Evolutionary conservation across 2,113 vertebrate species (phyloP), one percentile per base, ranked within the genome.

Genomic region (Scolopax mira): DNA sequence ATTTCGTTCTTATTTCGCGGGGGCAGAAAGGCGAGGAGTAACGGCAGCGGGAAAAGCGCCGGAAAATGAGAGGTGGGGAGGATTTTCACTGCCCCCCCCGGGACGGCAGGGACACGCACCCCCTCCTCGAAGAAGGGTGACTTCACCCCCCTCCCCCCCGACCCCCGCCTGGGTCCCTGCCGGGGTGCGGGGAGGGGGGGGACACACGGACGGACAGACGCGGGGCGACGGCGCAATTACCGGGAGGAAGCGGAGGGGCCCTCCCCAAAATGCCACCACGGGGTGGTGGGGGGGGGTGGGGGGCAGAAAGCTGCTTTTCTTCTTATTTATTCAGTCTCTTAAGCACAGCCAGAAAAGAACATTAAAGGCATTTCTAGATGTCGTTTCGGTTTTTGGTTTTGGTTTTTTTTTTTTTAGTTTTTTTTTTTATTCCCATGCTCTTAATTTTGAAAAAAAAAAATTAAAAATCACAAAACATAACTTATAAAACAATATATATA

Each of bases 401-500:
- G 0, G 22, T 19, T 15, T 41, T 48, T 66, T 57, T 64, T 75
- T 73, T 37, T 81, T 6, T 48, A 57, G 5, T 33, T 33, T 87
- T 58, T 75, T 48, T 62, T 54, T 95, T 97, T 97, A 95, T 97
- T 98, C 94, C 96, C 97, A 96, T 97, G 94, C 95, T 97, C 88
- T 97, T 97, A 97, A 92, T 94, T 97, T 97, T 82, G 74, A 41
- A 88, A 94, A 95, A 91, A 96, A 94, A 55, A 31, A 25, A 58
- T 23, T 24, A 13, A 41, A 85, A 96, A 90, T 95, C 96, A 97
- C 97, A 96, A 95, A 97, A 96, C 97, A 97, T 97, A 97, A 97
- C 75, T 97, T 98, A 97, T 97, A 97, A 97, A 98, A 96, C 97
- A 98, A 97, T 97, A 97, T 97, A 96, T 97, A 97, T 96, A 97